Conservation (phyloP, 2,888 invertebrate genomes). For the Ctenicera cuprea region DNA sequence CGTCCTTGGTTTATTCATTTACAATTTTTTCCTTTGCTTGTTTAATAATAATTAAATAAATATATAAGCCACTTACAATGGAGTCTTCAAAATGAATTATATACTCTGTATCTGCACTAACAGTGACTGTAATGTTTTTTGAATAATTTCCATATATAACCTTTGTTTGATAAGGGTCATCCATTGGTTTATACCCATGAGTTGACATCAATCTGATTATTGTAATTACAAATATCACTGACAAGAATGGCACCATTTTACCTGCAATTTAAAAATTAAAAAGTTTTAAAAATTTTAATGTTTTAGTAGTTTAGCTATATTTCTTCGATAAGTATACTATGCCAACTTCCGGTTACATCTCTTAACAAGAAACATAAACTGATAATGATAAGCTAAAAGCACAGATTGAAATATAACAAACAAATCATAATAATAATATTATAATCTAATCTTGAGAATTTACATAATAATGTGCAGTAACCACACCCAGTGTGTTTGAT, state of each 20-base stretch:
- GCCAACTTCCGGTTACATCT: background rate
- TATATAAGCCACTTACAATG: constrained; percentile 23
- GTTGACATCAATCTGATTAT: background rate
- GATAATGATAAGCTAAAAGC: no score
- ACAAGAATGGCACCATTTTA: background rate
- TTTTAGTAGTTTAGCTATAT: no score
- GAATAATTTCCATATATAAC: constrained; percentile 7
- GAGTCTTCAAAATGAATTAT: constrained; percentile 22
- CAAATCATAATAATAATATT: no score
- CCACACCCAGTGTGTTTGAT: no score
- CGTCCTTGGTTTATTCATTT: no score
- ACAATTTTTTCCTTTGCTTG: no score
- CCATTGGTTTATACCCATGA: background rate
- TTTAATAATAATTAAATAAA: no score
- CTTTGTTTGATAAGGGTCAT: background rate
- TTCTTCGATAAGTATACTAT: background rate
- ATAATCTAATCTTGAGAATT: no score
- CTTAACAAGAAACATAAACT: background rate
- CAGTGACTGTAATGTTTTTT: constrained; percentile 4
- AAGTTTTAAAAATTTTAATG: no score
- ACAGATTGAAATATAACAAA: no score
- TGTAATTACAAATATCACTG: background rate
- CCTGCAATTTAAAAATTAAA: no score
- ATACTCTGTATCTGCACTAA: background rate
- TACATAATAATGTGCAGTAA: no score